Evolutionary conservation across 2,888 invertebrate genomes (phyloP).

Genomic region (Dusona sp.): DNA sequence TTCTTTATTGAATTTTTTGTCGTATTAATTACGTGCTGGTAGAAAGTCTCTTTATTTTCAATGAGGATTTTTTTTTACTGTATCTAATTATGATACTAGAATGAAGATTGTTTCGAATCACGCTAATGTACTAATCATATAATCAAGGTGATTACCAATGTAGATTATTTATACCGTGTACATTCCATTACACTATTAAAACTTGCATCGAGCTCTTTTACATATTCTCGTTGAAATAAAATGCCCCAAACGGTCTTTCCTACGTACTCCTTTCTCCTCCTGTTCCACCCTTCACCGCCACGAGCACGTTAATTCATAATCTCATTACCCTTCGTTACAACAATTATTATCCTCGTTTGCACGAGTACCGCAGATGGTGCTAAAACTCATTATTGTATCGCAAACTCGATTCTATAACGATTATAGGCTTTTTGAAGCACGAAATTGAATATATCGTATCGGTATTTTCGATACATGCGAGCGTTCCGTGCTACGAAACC

Average conservation of each 20-base stretch:
- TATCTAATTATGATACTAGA: not conserved
- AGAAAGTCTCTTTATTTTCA: not conserved
- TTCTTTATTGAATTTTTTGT: not conserved
- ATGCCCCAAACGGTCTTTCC: not conserved
- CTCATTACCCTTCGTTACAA: constrained; percentile 63
- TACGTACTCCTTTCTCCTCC: not conserved
- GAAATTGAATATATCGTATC: constrained; percentile 56
- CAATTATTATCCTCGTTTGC: constrained; percentile 59
- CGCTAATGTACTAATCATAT: not conserved
- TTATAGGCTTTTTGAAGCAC: constrained; percentile 56
- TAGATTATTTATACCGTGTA: not conserved
- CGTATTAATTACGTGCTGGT: not conserved
- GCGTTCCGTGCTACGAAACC: not conserved
- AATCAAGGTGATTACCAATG: not conserved
- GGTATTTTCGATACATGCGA: constrained; percentile 41
- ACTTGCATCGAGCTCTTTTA: constrained; percentile 7
- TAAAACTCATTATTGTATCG: constrained; percentile 50
- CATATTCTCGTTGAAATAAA: not conserved
- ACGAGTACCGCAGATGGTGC: constrained; percentile 36
- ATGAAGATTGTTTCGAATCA: not conserved
- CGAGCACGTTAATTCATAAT: constrained; percentile 39
- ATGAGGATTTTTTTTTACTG: not conserved
- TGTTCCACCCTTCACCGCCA: not conserved
- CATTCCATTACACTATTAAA: not conserved
- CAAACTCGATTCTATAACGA: constrained; percentile 56